Evolutionary conservation across 2,797 vertebrate species (phyloP).

Genomic region (Lithobates sylvaticus): DNA sequence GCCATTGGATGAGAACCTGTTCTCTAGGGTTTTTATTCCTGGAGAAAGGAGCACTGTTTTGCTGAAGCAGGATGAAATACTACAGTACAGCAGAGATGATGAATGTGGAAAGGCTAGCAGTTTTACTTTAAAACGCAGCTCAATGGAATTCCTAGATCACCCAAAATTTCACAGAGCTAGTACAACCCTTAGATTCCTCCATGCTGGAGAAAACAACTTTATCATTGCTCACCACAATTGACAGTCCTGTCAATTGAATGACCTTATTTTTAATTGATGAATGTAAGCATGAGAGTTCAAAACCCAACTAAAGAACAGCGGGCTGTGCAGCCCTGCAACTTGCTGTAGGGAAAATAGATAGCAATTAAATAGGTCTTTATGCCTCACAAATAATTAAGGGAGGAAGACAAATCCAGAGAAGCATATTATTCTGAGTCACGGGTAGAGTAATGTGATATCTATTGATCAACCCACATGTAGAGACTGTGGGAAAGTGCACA

Average conservation of each 20-base stretch:
- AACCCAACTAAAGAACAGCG: background rate
- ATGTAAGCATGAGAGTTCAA: constrained; percentile 19
- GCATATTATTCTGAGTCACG: constrained; percentile 35
- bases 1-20: too few species aligned
- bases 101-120: background rate
- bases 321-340: constrained; percentile 11
- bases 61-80: background rate
- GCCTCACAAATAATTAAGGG: constrained; percentile 32
- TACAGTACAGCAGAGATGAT: background rate
- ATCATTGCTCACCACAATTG: background rate
- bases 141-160: background rate
- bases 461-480: constrained; percentile 18
- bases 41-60: background rate
- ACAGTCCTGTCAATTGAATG: constrained; percentile 24
- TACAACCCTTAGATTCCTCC: background rate
- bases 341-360: constrained; percentile 46
- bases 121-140: background rate
- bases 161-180: background rate
- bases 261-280: constrained; percentile 31
- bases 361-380: constrained; percentile 50
- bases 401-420: constrained; percentile 23
- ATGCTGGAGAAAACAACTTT: constrained; percentile 1
- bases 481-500: constrained; percentile 47
- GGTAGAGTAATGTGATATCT: constrained; percentile 26
- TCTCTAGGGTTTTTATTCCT: background rate